Base-by-base conservation (phyloP, 2,888 invertebrate species). In the Ptilodon capucinus region DNA sequence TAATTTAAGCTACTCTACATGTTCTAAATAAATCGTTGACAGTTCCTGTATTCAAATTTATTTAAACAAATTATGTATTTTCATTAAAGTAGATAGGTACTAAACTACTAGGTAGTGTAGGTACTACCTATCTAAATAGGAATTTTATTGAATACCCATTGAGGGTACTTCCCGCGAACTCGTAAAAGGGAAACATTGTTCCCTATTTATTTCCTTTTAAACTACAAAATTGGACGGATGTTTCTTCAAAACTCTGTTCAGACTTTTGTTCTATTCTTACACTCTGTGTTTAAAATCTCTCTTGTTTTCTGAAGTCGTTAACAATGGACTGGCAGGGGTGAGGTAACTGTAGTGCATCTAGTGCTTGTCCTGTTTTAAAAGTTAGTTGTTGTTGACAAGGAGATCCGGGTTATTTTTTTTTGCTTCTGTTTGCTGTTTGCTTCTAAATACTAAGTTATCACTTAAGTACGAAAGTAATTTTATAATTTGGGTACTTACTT, bases 161-260 rank as follows among this genome's bases (percentile, higher is more conserved):
- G 48, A 46, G 23, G 11, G 51, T 40, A 39, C 19, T 30, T 44
- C 18, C 14, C 19, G 14, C 13, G 8, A 60, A 64, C 51, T 66
- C 61, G 65, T 84, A 75, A 83, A 72, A 81, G 83, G 74, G 74
- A 81, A 83, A 68, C 79, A 76, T 76, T 84, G 84, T 82, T 72
- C 63, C 72, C 76, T 71, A 74, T 81, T 79, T 79, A 78, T 80
- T 80, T 80, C 71, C 69, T 72, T 74, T 71, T 74, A 55, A 71
- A 60, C 57, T 60, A 68, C 77, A 79, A 81, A n/a, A 81, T 80
- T 79, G 75, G 76, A 76, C 60, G 71, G 66, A 77, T 76, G 78
- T 78, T 74, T 66, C 65, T 71, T 64, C 34, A 54, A 48, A 67
- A 74, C 60, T 76, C 71, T 58, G 58, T 65, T 52, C 48, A 55